phyloP scores from a whole-genome alignment of 2,797 vertebrate species.

The Sebastolobus altivelis region DNA sequence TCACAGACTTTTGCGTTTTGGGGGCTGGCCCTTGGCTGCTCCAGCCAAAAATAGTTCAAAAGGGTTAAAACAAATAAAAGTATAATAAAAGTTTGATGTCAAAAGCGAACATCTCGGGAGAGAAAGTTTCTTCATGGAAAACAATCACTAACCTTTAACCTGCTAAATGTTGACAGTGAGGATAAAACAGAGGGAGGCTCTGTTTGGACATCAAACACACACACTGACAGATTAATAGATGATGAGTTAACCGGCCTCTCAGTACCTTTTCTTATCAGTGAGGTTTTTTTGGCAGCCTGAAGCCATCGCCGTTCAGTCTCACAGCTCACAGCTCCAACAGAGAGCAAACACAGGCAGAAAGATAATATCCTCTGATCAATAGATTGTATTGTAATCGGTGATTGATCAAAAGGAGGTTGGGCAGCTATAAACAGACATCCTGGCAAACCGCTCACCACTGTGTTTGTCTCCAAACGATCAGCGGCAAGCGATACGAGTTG shows the following conservation, averaged over 20 bases:
- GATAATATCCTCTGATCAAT: slow-evolving; percentile 71
- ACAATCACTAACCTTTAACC: slow-evolving; percentile 68
- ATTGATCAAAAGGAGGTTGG: slow-evolving; percentile 68
- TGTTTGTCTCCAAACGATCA: slow-evolving; percentile 56
- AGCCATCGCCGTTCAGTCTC: slow-evolving; percentile 28
- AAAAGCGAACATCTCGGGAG: background rate
- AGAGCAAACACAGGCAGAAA: slow-evolving; percentile 54
- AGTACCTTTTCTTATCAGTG: slow-evolving; percentile 67
- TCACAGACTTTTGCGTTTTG: no score
- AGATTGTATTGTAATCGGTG: slow-evolving; percentile 64
- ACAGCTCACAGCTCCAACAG: slow-evolving; percentile 18
- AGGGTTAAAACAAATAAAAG: background rate
- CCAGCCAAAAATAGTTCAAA: background rate
- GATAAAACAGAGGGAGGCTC: slow-evolving; percentile 56
- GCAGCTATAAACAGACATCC: slow-evolving; percentile 58
- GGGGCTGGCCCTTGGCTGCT: no score
- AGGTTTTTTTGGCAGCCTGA: slow-evolving; percentile 53
- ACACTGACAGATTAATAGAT: slow-evolving; percentile 65
- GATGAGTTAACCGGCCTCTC: slow-evolving; percentile 76
- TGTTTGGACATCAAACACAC: slow-evolving; percentile 59
- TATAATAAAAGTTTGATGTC: background rate
- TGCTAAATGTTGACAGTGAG: slow-evolving; percentile 69
- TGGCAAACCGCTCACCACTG: slow-evolving; percentile 47
- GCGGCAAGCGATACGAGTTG: slow-evolving; percentile 32
- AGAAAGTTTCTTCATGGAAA: slow-evolving; percentile 40